phyloP scores from a whole-genome alignment of 2,888 invertebrate species.

The Tuberolachnus salignus region DNA sequence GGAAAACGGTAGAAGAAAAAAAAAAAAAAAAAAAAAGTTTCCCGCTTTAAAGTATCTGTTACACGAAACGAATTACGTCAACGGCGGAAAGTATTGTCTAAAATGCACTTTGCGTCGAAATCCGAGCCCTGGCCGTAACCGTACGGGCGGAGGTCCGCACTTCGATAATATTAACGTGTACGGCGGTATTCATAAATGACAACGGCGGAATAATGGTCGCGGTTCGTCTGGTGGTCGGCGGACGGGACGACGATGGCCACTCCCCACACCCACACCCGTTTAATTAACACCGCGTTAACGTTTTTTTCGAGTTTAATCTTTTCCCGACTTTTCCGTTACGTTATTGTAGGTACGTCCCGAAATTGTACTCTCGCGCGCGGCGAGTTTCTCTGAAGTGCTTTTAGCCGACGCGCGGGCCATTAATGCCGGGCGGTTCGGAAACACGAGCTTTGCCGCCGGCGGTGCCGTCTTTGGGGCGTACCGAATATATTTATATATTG shows the following conservation, averaged over 20 bases:
- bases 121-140: too few relatives aligned
- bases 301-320: constrained; percentile 33
- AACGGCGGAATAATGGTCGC: constrained; percentile 16
- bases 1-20: too few relatives aligned
- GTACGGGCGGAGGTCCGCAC: too few relatives aligned
- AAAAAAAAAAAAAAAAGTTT: too few relatives aligned
- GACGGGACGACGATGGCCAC: too few relatives aligned
- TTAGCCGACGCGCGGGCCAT: constrained; percentile 38
- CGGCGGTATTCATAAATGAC: neutral
- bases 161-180: too few relatives aligned
- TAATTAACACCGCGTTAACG: constrained; percentile 31
- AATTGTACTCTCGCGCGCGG: constrained; percentile 13
- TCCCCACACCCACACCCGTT: neutral
- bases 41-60: too few relatives aligned
- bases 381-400: constrained; percentile 44
- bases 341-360: neutral
- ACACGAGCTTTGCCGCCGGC: constrained; percentile 5
- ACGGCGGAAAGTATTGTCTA: too few relatives aligned
- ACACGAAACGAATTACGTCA: too few relatives aligned
- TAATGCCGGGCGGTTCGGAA: constrained; percentile 37
- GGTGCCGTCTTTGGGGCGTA: constrained; percentile 8
- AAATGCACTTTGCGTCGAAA: too few relatives aligned
- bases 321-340: constrained; percentile 41
- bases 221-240: neutral
- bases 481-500: too few relatives aligned